phyloP scores from a whole-genome alignment of 2,797 vertebrate genomes.

The Orientallactaga sibirica region DNA sequence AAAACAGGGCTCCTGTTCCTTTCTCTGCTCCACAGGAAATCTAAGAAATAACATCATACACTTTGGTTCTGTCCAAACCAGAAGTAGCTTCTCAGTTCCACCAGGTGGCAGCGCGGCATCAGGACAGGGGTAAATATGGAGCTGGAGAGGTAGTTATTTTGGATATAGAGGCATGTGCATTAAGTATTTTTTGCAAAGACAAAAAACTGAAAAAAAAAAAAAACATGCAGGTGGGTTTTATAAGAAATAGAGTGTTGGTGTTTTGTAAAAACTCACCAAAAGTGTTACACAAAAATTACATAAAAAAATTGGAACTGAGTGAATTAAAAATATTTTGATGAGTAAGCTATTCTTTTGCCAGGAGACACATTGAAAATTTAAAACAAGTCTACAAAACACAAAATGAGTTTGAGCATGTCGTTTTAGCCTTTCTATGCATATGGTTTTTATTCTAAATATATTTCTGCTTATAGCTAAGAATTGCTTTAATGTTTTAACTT shows the following conservation, averaged over 20 bases:
- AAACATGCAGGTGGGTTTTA: conserved; percentile 5
- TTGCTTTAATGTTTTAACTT: not conserved
- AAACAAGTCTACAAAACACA: conserved; percentile 58
- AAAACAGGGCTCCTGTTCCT: not conserved
- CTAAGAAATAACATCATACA: not conserved
- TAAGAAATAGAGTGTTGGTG: conserved; percentile 5
- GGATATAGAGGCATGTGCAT: not conserved
- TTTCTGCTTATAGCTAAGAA: not conserved
- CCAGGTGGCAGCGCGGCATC: conserved; percentile 78
- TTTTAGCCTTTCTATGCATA: not conserved
- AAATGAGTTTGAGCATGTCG: not conserved
- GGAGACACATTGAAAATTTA: conserved; percentile 25
- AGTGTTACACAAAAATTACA: conserved; percentile 31
- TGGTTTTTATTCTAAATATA: conserved; percentile 31
- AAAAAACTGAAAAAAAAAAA: conserved; percentile 31
- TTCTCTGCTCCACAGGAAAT: not conserved
- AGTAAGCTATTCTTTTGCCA: conserved; percentile 56
- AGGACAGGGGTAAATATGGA: not conserved
- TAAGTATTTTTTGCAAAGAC: conserved; percentile 41
- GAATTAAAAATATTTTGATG: conserved; percentile 71
- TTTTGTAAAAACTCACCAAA: conserved; percentile 59
- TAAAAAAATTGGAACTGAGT: conserved; percentile 51
- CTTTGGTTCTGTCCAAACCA: conserved; percentile 19
- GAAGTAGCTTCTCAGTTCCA: conserved; percentile 68
- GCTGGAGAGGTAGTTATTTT: not conserved